Percentiles rank a stretch among this genome's conserved stretches.
These are phyloP conservation scores for Sylvilagus bachmani DNA, from an alignment of 2,113 vertebrate genomes.

Conservation along the genomic window DNA sequence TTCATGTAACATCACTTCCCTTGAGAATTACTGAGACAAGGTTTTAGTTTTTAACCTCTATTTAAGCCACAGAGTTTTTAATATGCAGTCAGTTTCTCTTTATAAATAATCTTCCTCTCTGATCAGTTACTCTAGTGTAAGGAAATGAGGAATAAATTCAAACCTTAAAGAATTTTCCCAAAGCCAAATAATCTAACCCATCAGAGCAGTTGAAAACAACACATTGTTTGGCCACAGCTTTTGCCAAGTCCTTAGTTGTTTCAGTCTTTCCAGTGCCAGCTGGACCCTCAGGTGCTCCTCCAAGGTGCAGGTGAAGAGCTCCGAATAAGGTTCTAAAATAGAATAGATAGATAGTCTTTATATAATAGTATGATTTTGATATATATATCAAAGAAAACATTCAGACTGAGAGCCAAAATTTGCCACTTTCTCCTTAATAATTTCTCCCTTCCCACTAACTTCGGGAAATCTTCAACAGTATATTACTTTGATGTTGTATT, in stretches of 20 bases:
- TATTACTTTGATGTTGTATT: neutral
- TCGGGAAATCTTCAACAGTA: neutral
- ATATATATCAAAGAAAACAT: neutral
- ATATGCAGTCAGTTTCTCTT: neutral
- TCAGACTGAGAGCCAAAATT: neutral
- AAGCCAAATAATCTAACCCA: slow-evolving; percentile 94
- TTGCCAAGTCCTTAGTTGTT: slow-evolving; percentile 96
- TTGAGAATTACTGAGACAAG: neutral
- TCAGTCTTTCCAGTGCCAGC: slow-evolving; percentile 96
- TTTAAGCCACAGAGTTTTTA: neutral
- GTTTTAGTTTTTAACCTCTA: slow-evolving; percentile 29
- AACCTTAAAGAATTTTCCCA: slow-evolving; percentile 97
- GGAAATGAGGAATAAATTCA: slow-evolving; percentile 45
- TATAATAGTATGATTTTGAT: neutral
- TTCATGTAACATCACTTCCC: neutral
- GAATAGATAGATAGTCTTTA: neutral
- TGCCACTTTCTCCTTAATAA: neutral
- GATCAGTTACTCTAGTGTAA: neutral
- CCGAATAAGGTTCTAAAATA: slow-evolving; percentile 93
- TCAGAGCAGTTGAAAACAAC: slow-evolving; percentile 97
- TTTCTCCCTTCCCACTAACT: neutral
- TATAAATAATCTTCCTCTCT: neutral
- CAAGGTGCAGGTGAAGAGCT: slow-evolving; percentile 93
- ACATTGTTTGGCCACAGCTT: slow-evolving; percentile 95
- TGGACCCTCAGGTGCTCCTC: slow-evolving; percentile 95